phyloP scores from a whole-genome alignment of 2,797 vertebrate species.

The Mormyrus hasselquistii region DNA sequence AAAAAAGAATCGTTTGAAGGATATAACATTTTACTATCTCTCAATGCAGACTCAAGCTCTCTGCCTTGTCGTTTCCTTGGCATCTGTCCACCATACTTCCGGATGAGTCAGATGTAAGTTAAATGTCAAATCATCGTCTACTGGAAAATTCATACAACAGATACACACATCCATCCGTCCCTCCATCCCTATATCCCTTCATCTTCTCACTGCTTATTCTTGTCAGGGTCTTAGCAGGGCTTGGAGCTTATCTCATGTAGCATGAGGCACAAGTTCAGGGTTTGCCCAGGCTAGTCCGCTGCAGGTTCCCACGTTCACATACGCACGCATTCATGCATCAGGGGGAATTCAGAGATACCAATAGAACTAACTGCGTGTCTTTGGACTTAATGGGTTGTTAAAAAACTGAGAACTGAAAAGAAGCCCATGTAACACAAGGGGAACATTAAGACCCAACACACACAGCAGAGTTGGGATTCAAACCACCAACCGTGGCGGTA shows the following conservation, averaged over 20 bases:
- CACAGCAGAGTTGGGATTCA: not conserved
- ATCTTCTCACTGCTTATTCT: not conserved
- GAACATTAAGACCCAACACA: not conserved
- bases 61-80: not conserved
- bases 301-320: not conserved
- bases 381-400: not conserved
- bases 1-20: not conserved
- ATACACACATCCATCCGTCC: not conserved
- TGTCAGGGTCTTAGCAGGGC: not conserved
- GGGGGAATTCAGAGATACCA: not conserved
- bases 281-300: not conserved
- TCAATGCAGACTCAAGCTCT: not conserved
- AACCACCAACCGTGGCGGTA: not conserved
- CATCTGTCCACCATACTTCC: not conserved
- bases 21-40: slow-evolving; percentile 7
- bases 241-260: not conserved
- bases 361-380: not conserved
- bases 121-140: not conserved
- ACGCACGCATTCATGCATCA: not conserved
- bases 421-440: not conserved
- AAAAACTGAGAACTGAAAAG: not conserved
- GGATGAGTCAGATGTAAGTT: not conserved
- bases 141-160: not conserved
- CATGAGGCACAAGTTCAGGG: not conserved
- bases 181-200: not conserved